Base-by-base conservation (phyloP, 1,140 invertebrate species). In the Trinorchestia longiramus region DNA sequence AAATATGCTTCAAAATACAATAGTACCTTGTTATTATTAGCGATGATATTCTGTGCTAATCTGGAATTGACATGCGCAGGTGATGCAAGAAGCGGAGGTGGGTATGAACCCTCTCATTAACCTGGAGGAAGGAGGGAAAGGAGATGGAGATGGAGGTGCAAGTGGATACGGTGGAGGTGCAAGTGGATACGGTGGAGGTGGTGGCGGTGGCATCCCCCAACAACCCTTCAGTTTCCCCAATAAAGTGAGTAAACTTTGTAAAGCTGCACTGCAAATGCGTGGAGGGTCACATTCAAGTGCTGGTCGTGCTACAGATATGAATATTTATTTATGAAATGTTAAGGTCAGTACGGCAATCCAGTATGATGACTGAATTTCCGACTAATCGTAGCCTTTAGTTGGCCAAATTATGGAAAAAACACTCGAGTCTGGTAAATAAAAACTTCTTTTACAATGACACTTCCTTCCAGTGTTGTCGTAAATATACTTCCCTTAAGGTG, bases 61-160 rank as follows among this genome's bases (percentile, higher is more conserved):
- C 62, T 28, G 15, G 36, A 77, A 36, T 28, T 15, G 62, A 19
- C 62, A 43, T 53, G 47, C 44, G 41, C 90, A 96, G 95, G 90
- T 96, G 90, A 96, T 96, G 96, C 95, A 95, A 43, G 95, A 97
- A 42, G 95, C 95, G 43, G 95, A 97, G 43, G 96, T 87, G 95
- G 94, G 88, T 40, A 28, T 77, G 3, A 96, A 96, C 42, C 47
- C 96, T 23, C 95, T 96, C 36, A 96, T 96, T 41, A 96, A 43
- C 92, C 88, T 96, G 53, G 96, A 96, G 77, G 96, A 95, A 57
- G 96, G 96, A 57, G 96, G 57, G 44, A 92, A 77, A 23, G 95
- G 96, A 96, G 47, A 96, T 45, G 96, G 62, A 77, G 62, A 77
- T 77, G 62, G 62, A 77, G 62, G 95, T 4, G 95, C 96, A 90